These are phyloP conservation scores for Petrocephalus microphthalmus DNA, from an alignment of 2,113 vertebrate species.

Conservation along the genomic window DNA sequence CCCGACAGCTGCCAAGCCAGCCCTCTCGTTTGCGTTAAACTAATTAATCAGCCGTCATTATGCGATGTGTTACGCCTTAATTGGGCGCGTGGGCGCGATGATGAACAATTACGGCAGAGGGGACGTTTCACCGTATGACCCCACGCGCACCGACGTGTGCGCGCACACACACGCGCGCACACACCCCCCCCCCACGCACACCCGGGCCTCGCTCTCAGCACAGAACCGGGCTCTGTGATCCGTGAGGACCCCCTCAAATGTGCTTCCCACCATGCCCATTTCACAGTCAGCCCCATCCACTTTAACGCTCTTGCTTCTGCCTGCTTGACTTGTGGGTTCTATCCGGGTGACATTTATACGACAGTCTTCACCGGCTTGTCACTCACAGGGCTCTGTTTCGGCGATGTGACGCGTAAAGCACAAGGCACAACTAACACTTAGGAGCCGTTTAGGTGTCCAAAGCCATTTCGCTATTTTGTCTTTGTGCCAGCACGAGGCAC, in stretches of 20 bases:
- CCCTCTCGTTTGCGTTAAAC: slow-evolving; percentile 65
- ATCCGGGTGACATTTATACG: neutral
- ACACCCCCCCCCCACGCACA: neutral
- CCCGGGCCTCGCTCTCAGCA: neutral
- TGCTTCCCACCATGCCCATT: neutral
- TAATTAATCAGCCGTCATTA: slow-evolving; percentile 71
- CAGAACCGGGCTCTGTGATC: neutral
- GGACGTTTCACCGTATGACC: slow-evolving; percentile 53
- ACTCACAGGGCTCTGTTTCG: neutral
- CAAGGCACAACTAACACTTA: too few relatives aligned
- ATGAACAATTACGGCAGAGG: slow-evolving; percentile 56
- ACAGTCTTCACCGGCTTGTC: neutral
- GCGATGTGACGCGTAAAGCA: too few relatives aligned
- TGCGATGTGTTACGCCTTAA: slow-evolving; percentile 60
- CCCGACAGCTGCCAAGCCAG: slow-evolving; percentile 55
- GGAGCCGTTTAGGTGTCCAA: too few relatives aligned
- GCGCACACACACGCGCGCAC: neutral
- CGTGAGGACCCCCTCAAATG: neutral
- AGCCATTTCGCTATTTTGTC: too few relatives aligned
- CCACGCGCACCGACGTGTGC: neutral
- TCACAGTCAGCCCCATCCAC: neutral
- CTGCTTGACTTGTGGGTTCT: neutral
- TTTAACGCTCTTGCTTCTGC: neutral
- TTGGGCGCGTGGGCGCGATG: slow-evolving; percentile 55
- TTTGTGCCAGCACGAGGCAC: too few relatives aligned